Evolutionary conservation across 2,797 vertebrate genomes (phyloP).

Genomic region (Platalea minor): DNA sequence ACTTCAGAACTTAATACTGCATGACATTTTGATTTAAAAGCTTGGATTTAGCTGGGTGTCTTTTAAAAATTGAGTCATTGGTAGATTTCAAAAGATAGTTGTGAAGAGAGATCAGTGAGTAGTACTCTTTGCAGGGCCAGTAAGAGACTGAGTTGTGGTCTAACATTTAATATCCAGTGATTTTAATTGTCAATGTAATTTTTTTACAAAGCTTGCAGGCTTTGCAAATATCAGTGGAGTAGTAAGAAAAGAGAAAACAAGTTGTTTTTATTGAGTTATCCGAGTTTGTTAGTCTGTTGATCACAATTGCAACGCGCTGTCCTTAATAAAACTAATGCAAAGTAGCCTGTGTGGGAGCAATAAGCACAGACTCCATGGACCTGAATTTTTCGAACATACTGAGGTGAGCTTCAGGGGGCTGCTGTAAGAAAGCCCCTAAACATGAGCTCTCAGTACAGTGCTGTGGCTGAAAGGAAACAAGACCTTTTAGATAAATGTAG

Average conservation of each 20-base stretch:
- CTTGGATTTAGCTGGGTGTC: not conserved
- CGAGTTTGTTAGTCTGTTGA: not conserved
- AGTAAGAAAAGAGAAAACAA: not conserved
- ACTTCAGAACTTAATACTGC: constrained; percentile 14
- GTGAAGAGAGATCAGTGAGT: not conserved
- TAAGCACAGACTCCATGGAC: rapidly evolving
- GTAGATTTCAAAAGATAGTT: not conserved
- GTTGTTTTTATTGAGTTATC: not conserved
- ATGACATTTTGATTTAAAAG: constrained; percentile 35
- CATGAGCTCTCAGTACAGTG: not conserved
- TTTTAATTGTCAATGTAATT: not conserved
- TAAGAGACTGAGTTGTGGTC: not conserved
- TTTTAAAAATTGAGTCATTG: not conserved
- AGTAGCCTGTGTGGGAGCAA: not conserved
- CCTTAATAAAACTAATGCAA: not conserved
- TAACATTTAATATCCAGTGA: not conserved
- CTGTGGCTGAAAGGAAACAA: not conserved
- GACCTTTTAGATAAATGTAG: not conserved
- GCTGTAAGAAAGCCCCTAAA: not conserved
- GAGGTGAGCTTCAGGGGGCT: not conserved
- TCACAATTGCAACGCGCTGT: not conserved
- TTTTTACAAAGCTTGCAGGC: not conserved
- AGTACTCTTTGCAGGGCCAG: not conserved
- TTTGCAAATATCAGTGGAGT: not conserved
- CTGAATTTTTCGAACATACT: not conserved